Evolutionary conservation across 2,888 invertebrate species (phyloP), one percentile per base, ranked within the genome.

Genomic region (Scaptodrosophila latifasciaeformis): DNA sequence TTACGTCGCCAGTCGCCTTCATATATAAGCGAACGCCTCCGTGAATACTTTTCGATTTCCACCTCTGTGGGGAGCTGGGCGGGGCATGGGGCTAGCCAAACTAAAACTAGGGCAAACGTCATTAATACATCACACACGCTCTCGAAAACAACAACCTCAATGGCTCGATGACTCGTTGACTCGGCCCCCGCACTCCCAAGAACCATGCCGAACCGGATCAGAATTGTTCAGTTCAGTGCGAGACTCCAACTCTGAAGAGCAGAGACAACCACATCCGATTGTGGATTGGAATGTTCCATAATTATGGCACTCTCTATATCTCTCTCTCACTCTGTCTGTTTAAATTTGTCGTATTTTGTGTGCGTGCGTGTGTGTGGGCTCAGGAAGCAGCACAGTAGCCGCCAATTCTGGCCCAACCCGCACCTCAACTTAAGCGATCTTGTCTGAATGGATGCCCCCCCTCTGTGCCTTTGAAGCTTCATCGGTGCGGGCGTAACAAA

Each of bases 71-170:
- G 31, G 4, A n/a, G 15, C 2, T n/a, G 4, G 43, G 19, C 9
- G 17, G 19, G 17, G 40, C 9, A 40, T 7, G 10, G n/a, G n/a
- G n/a, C 4, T 24, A 3, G 24, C 24, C 24, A 55, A 65, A 56
- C 45, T 45, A 51, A 75, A 78, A 75, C 72, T 75, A 57, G 75
- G 79, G 66, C 75, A 75, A 75, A 76, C 75, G 78, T 76, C 75
- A 75, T 76, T 78, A 78, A 75, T 74, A 78, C 76, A 68, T 72
- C 76, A 70, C 56, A 54, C 65, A n/a, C 60, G 67, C 58, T 68
- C 63, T 56, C 64, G 54, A 61, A 61, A 60, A 53, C 62, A 54
- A n/a, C n/a, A n/a, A n/a, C n/a, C n/a, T n/a, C n/a, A n/a, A n/a
- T 45, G 54, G 57, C 43, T 49, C 52, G 54, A 47, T 48, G 44